Base-by-base conservation (phyloP, 1,140 invertebrate genomes). In the Philopotamus ludificatus region DNA sequence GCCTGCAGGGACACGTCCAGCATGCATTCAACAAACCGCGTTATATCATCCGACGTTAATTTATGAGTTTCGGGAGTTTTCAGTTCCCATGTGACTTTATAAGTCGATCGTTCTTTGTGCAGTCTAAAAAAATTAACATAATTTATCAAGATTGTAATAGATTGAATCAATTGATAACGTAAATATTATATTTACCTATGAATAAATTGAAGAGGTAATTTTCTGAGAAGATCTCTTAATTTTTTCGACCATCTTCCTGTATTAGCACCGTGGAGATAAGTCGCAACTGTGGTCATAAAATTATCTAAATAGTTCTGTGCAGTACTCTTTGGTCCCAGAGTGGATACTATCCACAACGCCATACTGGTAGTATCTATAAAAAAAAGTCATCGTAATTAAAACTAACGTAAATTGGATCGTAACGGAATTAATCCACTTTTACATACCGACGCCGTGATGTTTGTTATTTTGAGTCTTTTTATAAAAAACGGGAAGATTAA, bases 201-300 rank as follows among this genome's bases (percentile, higher is more conserved):
- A 47, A 86, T 78, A 71, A 91, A 87, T 67, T 82, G 75, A 59
- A 74, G 72, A 20, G 83, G 74, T 8, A 92, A 75, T 71, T 86
- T 86, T 39, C 79, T 77, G 1, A 91, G 73, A 3, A 91, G 73
- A 39, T 88, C 83, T 50, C 82, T 82, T 0, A 90, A 76, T 66
- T 84, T 86, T 45, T 71, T 77, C 18, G 87, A 83, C 91, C 93
- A 96, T 21, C 82, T 79, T 9, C 94, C 94, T 62, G 79, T 74
- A 76, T 97, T 97, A 0, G 94, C 94, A 53, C 92, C 92, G 80
- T 97, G 91, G 72, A 90, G 88, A 78, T 94, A 97, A 7, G 91
- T 93, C 75, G 94, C 90, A 1, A 95, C 77, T 0, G 90, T 87
- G 70, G 88, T 89, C 70, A 97, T 87, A 72, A 97, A 87, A 65